Conservation (phyloP, 1,140 invertebrate species). For the Micrasema minimum region DNA sequence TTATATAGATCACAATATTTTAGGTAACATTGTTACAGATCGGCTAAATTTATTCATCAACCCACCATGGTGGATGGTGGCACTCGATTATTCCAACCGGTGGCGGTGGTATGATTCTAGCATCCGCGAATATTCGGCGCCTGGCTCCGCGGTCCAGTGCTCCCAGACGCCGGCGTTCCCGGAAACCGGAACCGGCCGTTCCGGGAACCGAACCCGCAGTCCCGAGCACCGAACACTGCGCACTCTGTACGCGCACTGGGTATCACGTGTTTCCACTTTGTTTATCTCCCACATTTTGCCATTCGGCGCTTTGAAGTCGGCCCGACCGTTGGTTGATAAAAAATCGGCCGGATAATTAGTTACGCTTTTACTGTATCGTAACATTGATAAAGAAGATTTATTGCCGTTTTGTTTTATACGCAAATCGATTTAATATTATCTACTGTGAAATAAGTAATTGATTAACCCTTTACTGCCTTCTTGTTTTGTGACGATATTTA, state of each 20-base stretch:
- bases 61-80: too few species aligned
- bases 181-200: constrained; percentile 21
- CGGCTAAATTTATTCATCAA: too few species aligned
- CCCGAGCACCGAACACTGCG: constrained; percentile 4
- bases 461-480: too few species aligned
- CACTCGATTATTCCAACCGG: too few species aligned
- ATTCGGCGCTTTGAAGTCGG: constrained; percentile 11
- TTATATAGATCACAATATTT: too few species aligned
- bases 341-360: constrained; percentile 6
- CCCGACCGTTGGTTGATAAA: neutral
- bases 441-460: too few species aligned
- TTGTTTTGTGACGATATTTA: too few species aligned
- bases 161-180: constrained; percentile 34
- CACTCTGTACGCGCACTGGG: constrained; percentile 24
- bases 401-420: neutral
- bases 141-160: constrained; percentile 26
- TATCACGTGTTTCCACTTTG: constrained; percentile 3
- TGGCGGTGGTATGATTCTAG: too few species aligned
- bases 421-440: constrained; percentile 3
- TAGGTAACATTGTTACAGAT: too few species aligned
- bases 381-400: constrained; percentile 15
- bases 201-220: constrained; percentile 1
- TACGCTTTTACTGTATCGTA: neutral
- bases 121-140: constrained; percentile 1
- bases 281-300: neutral